Conservation (phyloP, 92 coral and sea anemone species). For the Epizoanthus rinbou region DNA sequence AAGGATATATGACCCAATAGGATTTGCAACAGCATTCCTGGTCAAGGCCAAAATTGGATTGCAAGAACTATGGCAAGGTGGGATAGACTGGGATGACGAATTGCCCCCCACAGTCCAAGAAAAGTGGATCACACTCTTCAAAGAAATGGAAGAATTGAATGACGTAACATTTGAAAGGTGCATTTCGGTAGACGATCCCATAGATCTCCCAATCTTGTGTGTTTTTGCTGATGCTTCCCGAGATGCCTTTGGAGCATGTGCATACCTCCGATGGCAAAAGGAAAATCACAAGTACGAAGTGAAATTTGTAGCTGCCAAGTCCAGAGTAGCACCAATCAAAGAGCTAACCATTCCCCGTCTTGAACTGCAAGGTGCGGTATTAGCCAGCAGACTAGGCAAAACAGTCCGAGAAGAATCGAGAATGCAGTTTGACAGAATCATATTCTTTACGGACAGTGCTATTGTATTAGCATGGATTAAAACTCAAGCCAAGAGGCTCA, state of each 20-base stretch:
- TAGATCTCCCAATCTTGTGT: constrained; percentile 27
- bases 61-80: constrained; percentile 60
- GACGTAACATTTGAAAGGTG: constrained; percentile 33
- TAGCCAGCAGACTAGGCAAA: constrained; percentile 39
- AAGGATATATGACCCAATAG: constrained; percentile 44
- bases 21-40: constrained; percentile 36
- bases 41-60: constrained; percentile 51
- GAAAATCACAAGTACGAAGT: constrained; percentile 32
- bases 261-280: constrained; percentile 44
- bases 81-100: constrained; percentile 56
- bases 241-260: constrained; percentile 52
- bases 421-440: not conserved
- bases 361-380: constrained; percentile 55
- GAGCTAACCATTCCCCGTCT: constrained; percentile 64
- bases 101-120: constrained; percentile 23
- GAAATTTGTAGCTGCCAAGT: constrained; percentile 57
- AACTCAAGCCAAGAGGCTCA: constrained; percentile 50
- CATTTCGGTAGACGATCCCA: constrained; percentile 11
- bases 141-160: constrained; percentile 46
- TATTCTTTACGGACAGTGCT: constrained; percentile 14
- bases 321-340: constrained; percentile 75
- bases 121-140: constrained; percentile 47
- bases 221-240: constrained; percentile 54
- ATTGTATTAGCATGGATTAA: constrained; percentile 7
- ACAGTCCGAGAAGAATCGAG: constrained; percentile 26